Base-by-base conservation (phyloP, 2,797 vertebrate species). In the Channallabes apus region DNA sequence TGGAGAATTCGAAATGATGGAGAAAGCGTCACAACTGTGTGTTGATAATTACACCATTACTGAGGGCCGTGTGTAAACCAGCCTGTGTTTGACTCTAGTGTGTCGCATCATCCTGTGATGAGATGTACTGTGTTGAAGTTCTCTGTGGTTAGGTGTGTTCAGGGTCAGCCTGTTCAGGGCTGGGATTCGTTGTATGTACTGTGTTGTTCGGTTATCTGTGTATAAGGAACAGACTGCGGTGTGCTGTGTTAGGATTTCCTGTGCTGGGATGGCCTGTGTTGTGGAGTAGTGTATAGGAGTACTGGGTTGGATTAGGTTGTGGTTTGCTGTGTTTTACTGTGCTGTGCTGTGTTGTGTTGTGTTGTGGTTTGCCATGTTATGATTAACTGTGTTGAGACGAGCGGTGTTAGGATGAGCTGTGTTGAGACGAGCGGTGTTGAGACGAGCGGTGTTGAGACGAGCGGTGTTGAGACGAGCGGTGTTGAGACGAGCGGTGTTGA, bases 41-140 rank as follows among this genome's bases (percentile, higher is more conserved):
- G 29, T 69, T 67, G 73, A 82, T 27, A 24, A 59, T 81, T 82
- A 32, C 62, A 51, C 73, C 61, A 78, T 35, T 80, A 15, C 4
- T 29, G 15, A 29, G 24, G 27, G 56, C 41, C 35, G 27, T 76
- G 27, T 56, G 17, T 17, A 75, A 29, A n/a, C 38, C 69, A 9
- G 67, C 3, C 27, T 41, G 68, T 24, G 68, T 71, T 27, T 15
- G n/a, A 4, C 18, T 68, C 14, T 68, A 41, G 65, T 32, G 29
- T 17, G 24, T n/a, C 51, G 41, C 41, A n/a, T 41, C 20, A 41
- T 11, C 14, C 11, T 73, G 12, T 71, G 35, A 24, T 5, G 1
- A n/a, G 2, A 6, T 32, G 11, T 4, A 7, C 24, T 27, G 72
- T 73, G 41, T 27, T 27, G 14, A n/a, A 51, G 17, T 7, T 29